Evolutionary conservation across 2,113 vertebrate genomes (phyloP).

Genomic region (Tragulus kanchil): DNA sequence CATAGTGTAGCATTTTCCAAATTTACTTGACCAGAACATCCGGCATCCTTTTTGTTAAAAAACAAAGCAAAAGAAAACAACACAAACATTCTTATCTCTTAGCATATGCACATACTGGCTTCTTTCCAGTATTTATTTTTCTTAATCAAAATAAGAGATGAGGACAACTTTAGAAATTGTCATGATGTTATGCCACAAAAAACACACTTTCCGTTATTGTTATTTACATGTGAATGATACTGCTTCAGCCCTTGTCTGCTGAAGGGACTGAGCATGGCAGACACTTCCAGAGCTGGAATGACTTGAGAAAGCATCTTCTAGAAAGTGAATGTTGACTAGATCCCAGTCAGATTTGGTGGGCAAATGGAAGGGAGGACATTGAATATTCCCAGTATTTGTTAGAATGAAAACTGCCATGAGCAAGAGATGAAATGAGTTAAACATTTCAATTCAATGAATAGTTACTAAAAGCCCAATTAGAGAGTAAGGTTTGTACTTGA

Average conservation of each 20-base stretch:
- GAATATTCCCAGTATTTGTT: background rate
- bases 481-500: background rate
- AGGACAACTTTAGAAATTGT: constrained; percentile 24
- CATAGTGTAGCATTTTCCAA: background rate
- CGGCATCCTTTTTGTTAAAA: background rate
- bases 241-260: background rate
- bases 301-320: constrained; percentile 5
- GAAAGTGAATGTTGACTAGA: background rate
- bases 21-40: background rate
- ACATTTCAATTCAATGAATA: background rate
- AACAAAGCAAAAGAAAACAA: background rate
- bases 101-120: background rate
- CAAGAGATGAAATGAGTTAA: background rate
- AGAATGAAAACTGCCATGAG: background rate
- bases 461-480: background rate
- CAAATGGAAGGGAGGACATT: background rate
- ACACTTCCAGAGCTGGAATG: background rate
- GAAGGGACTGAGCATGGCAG: background rate
- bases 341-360: background rate
- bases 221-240: background rate
- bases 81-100: background rate
- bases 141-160: constrained; percentile 11
- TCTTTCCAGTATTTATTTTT: constrained; percentile 40
- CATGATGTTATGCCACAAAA: background rate
- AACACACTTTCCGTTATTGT: background rate